Base-by-base conservation (phyloP, 2,888 invertebrate species). In the Holacanthella duospinosa region DNA sequence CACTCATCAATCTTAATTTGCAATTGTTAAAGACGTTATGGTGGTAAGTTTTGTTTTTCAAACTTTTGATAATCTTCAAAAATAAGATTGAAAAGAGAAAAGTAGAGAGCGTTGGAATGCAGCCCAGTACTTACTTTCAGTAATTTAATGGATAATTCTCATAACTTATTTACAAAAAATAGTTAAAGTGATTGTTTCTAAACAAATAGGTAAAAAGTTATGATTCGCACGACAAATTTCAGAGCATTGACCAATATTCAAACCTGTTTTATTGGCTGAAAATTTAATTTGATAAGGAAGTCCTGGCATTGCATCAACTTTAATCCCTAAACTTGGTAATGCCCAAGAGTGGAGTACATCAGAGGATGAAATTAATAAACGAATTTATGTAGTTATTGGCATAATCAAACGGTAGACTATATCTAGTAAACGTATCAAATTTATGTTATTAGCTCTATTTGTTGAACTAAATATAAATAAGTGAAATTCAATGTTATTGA, bases 141-240 rank as follows among this genome's bases (percentile, higher is more conserved):
- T 16, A 6, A 36, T 36, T 36, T 36, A 36, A 36, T 36, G 36
- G 16, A 55, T 68, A 57, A 26, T 65, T 66, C 64, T 70, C 64
- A 73, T 69, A 77, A 83, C 78, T 83, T 82, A 83, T 75, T 81
- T 81, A 78, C 83, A 80, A 75, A 84, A 83, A 71, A 75, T 78
- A 74, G 79, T 80, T 73, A 79, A 76, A 66, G 78, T 77, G 60
- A 82, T 79, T 74, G 80, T 80, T 83, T 85, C 84, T 74, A 85
- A 77, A 64, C 86, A 77, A n/a, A n/a, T n/a, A n/a, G n/a, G n/a
- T n/a, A n/a, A n/a, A n/a, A n/a, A n/a, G n/a, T n/a, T n/a, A n/a
- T 88, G 87, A 76, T 88, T 87, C 61, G 84, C 82, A 0, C 87
- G 87, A 79, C 87, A 88, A 80, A 88, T 87, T 83, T 88, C 87